Evolutionary conservation across 1,140 invertebrate genomes (phyloP).

Genomic region (Oreohelix idahoensis): DNA sequence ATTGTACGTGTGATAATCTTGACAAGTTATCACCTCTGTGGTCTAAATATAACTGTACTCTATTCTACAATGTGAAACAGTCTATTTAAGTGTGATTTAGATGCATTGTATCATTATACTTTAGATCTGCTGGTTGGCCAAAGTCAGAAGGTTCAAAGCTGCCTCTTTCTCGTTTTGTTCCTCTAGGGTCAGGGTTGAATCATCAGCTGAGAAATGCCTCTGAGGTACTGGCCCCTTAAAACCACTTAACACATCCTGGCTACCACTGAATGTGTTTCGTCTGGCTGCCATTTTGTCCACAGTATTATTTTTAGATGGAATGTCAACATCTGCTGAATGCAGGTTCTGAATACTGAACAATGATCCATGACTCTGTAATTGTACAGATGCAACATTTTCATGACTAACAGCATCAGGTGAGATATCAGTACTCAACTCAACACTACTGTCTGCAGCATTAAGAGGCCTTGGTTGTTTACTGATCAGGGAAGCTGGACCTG

Average conservation of each 20-base stretch:
- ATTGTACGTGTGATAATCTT: too few relatives aligned
- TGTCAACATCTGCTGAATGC: background rate
- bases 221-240: background rate
- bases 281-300: background rate
- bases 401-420: background rate
- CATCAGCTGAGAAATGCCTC: background rate
- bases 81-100: too few relatives aligned
- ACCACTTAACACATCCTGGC: background rate
- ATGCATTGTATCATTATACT: too few relatives aligned
- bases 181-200: background rate
- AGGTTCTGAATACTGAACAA: too few relatives aligned
- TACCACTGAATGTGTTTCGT: background rate
- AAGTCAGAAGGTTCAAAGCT: slow-evolving; percentile 41
- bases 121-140: slow-evolving; percentile 40
- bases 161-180: slow-evolving; percentile 41
- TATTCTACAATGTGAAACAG: too few relatives aligned
- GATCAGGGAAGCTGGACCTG: background rate
- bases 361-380: background rate
- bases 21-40: too few relatives aligned
- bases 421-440: background rate
- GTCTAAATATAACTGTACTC: too few relatives aligned
- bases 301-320: slow-evolving; percentile 23
- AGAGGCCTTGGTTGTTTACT: background rate
- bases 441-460: background rate
- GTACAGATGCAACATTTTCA: background rate